Evolutionary conservation across 1,140 invertebrate genomes (phyloP).

Genomic region (Popillia japonica): DNA sequence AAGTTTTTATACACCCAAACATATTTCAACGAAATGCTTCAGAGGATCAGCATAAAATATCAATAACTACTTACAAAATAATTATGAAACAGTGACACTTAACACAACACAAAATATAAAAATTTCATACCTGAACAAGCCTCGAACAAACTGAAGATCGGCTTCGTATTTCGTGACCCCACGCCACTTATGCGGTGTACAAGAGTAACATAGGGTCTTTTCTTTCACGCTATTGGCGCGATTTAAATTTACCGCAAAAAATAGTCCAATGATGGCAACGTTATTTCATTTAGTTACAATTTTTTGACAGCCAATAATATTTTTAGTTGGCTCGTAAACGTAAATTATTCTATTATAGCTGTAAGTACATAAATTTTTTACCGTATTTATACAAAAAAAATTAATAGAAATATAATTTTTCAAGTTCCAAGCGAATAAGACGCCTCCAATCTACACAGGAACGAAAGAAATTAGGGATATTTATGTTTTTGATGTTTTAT

Average conservation of each 20-base stretch:
- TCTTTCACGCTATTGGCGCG: conserved; percentile 64
- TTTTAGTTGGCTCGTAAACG: conserved; percentile 51
- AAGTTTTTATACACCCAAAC: conserved; percentile 51
- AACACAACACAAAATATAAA: conserved; percentile 62
- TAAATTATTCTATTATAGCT: conserved; percentile 28
- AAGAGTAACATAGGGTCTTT: conserved; percentile 64
- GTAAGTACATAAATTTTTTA: not conserved
- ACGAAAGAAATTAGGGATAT: conserved; percentile 39
- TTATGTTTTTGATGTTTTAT: conserved; percentile 41
- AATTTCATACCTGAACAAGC: conserved; percentile 68
- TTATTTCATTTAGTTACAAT: conserved; percentile 64
- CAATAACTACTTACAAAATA: conserved; percentile 47
- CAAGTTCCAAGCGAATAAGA: too few relatives aligned
- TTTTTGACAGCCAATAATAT: conserved; percentile 60
- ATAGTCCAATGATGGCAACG: conserved; percentile 64
- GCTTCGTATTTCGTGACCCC: conserved; percentile 70
- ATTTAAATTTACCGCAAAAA: conserved; percentile 70
- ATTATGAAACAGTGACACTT: conserved; percentile 63
- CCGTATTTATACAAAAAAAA: not conserved
- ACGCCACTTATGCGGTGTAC: conserved; percentile 68
- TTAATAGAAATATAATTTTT: not conserved
- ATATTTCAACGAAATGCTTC: conserved; percentile 42
- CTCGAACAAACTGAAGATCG: conserved; percentile 67
- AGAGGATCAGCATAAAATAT: conserved; percentile 47
- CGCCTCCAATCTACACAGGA: not conserved